phyloP scores from a whole-genome alignment of 2,888 invertebrate species.

The Drosophila mettleri region DNA sequence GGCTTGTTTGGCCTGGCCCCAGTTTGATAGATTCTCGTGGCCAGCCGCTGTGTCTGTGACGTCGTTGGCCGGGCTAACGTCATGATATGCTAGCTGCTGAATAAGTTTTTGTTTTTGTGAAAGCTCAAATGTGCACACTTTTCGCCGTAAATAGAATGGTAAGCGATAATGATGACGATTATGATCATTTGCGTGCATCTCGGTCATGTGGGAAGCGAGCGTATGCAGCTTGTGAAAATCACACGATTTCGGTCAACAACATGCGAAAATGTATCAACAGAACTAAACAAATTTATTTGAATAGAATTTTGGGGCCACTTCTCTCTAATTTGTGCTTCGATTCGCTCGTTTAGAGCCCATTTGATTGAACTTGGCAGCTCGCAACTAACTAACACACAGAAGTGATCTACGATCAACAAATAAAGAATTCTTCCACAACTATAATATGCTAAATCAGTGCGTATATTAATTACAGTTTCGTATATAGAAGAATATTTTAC shows the following conservation, averaged over 20 bases:
- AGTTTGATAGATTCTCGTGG: slow-evolving; percentile 31
- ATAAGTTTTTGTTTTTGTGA: slow-evolving; percentile 38
- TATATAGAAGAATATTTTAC: background rate
- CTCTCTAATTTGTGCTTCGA: slow-evolving; percentile 36
- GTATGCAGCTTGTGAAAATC: slow-evolving; percentile 38
- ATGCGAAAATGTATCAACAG: slow-evolving; percentile 55
- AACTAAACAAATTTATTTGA: slow-evolving; percentile 66
- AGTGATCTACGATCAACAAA: slow-evolving; percentile 19
- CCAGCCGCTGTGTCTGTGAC: slow-evolving; percentile 55
- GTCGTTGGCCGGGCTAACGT: slow-evolving; percentile 58
- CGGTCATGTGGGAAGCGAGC: slow-evolving; percentile 52
- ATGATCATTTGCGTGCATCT: slow-evolving; percentile 24
- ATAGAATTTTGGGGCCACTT: slow-evolving; percentile 52
- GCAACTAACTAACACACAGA: slow-evolving; percentile 28
- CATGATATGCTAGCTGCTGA: slow-evolving; percentile 41
- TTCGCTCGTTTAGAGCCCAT: slow-evolving; percentile 47
- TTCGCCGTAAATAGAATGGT: slow-evolving; percentile 60
- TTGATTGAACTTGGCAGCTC: slow-evolving; percentile 44
- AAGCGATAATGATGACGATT: slow-evolving; percentile 9
- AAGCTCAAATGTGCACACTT: slow-evolving; percentile 75
- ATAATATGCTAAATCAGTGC: too few species aligned
- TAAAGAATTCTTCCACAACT: background rate
- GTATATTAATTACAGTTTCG: background rate
- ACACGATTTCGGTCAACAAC: slow-evolving; percentile 39
- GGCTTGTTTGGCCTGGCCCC: slow-evolving; percentile 7